Base-by-base conservation (phyloP, 1,140 invertebrate genomes). In the Rhynchophorus ferrugineus region DNA sequence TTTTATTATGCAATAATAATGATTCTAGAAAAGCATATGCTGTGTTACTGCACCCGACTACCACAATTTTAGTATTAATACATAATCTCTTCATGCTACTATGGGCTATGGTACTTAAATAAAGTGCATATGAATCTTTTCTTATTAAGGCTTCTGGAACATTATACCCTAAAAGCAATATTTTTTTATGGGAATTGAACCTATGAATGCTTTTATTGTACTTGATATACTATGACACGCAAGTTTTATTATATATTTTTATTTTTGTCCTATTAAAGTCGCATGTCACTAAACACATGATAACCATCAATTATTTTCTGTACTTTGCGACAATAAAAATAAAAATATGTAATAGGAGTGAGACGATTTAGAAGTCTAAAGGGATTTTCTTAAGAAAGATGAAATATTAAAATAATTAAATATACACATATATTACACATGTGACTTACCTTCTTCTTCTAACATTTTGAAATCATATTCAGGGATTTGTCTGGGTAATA, bases 31-130 rank as follows among this genome's bases (percentile, higher is more conserved):
- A 84, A 2, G 82, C 69, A 1, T 87, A 65, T 1, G 79, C 82
- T 6, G 81, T 81, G 36, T 81, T 74, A 37, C 85, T 86, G 9
- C 81, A 82, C 1, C 86, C 86, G 0, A 88, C 77, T 3, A 89
- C 77, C 1, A 89, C 82, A 43, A 90, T 82, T 53, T 78, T 77
- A 6, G 73, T 65, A 49, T 81, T 81, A n/a, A 81, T 66, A 29
- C 71, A 66, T 0, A 71, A 60, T 51, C 71, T 74, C 1, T 69
- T 66, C 17, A 64, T 57, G 21, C 73, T 71, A 0, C 74, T 66
- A 16, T 75, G 22, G 3, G 71, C 69, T 0, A 71, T 57, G 5
- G 69, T 76, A 6, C 67, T 69, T n/a, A 71, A 44, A 43, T 71
- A 77, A 1, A 78, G 60, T 3, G 72, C 69, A 51, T 71, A 76